Conservation (phyloP, 1,140 invertebrate genomes). For the Daktulosphaira vitifoliae region DNA sequence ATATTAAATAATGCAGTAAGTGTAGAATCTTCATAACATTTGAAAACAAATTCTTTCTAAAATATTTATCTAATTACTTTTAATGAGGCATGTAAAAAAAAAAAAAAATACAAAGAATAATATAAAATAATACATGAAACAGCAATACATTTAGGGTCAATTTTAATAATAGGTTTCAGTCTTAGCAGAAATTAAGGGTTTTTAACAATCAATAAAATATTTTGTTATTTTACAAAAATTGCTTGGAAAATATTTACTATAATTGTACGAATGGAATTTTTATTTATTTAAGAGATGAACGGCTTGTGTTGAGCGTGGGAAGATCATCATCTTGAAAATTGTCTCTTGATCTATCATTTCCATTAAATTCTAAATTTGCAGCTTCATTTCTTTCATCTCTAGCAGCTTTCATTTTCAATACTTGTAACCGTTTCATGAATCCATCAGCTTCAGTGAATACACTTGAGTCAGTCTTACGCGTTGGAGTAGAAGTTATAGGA, state of each 20-base stretch:
- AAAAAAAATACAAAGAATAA: too few species aligned
- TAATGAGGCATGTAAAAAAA: too few species aligned
- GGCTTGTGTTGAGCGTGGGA: constrained; percentile 20
- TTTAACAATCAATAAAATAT: background rate
- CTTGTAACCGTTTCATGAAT: constrained; percentile 24
- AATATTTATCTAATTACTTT: too few species aligned
- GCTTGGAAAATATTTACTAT: constrained; percentile 7
- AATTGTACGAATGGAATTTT: constrained; percentile 19
- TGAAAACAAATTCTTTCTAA: too few species aligned
- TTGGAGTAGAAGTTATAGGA: background rate
- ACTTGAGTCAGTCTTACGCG: background rate
- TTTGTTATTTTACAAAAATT: background rate
- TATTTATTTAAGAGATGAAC: constrained; percentile 20
- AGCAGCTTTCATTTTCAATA: constrained; percentile 30
- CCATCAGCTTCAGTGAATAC: constrained; percentile 8
- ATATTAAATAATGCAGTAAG: too few species aligned
- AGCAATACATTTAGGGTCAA: too few species aligned
- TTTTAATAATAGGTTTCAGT: constrained; percentile 2
- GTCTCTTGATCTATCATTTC: constrained; percentile 6
- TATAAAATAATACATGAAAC: too few species aligned
- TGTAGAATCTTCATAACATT: too few species aligned
- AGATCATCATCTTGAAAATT: constrained; percentile 20
- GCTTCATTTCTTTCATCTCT: constrained; percentile 7
- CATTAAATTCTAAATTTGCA: constrained; percentile 15
- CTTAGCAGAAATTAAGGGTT: constrained; percentile 12